phyloP scores from a whole-genome alignment of 1,140 invertebrate species.

The Trinorchestia longiramus region DNA sequence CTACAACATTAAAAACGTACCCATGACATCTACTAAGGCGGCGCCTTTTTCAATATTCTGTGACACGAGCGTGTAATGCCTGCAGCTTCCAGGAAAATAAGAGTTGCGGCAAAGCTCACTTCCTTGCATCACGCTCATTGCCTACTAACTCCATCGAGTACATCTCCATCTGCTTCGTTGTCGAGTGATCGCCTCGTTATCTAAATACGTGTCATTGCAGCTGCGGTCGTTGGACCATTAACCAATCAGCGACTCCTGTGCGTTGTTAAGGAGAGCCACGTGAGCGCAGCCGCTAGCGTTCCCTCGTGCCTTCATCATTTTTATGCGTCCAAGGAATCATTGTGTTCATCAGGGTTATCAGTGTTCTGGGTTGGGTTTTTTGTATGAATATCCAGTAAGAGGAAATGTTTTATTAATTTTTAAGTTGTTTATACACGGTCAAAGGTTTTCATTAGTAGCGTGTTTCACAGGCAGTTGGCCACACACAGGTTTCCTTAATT shows the following conservation, averaged over 20 bases:
- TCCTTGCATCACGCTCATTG: too few species aligned
- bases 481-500: too few species aligned
- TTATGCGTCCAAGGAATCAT: neutral
- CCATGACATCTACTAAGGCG: too few species aligned
- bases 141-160: neutral
- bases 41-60: too few species aligned
- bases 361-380: neutral
- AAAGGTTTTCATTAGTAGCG: too few species aligned
- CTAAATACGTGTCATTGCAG: neutral
- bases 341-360: neutral
- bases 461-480: too few species aligned
- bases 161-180: neutral
- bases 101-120: too few species aligned
- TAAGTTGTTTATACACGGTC: too few species aligned
- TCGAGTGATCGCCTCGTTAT: neutral
- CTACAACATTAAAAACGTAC: too few species aligned
- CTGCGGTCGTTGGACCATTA: neutral
- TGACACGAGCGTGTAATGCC: too few species aligned
- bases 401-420: too few species aligned
- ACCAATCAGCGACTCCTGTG: neutral
- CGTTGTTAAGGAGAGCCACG: neutral
- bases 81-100: too few species aligned
- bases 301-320: neutral
- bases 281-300: neutral
- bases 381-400: neutral